These are phyloP conservation scores for Orthonyx spaldingii DNA, from an alignment of 2,113 vertebrate genomes.

Conservation along the genomic window DNA sequence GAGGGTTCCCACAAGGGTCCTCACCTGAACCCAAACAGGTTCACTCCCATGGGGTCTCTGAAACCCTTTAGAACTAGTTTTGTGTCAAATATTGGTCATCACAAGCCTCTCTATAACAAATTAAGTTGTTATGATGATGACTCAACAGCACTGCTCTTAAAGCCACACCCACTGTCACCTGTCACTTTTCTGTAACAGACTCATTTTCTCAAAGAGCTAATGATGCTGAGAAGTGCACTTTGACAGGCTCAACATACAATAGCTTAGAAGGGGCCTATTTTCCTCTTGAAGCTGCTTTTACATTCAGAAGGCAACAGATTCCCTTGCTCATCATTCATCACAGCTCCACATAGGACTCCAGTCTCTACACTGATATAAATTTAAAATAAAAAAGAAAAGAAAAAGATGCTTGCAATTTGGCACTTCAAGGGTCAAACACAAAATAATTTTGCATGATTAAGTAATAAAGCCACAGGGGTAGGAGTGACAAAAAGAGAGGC, in stretches of 20 bases:
- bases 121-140: not conserved
- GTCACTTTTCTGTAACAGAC: not conserved
- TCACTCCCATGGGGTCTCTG: not conserved
- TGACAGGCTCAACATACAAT: not conserved
- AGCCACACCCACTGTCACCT: not conserved
- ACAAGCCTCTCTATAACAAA: not conserved
- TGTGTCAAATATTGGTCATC: not conserved
- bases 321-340: not conserved
- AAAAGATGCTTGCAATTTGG: not conserved
- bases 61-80: not conserved
- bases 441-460: not conserved
- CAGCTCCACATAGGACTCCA: not conserved
- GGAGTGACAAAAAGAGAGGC: conserved; percentile 27
- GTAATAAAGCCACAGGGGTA: conserved; percentile 53
- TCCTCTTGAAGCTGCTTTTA: not conserved
- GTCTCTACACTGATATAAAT: not conserved
- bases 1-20: not conserved
- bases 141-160: not conserved
- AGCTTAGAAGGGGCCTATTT: not conserved
- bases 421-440: not conserved
- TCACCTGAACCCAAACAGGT: not conserved
- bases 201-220: not conserved
- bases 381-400: not conserved
- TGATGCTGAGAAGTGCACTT: not conserved
- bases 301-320: not conserved